Base-by-base conservation (phyloP, 2,797 vertebrate species). In the Dipus sagitta region DNA sequence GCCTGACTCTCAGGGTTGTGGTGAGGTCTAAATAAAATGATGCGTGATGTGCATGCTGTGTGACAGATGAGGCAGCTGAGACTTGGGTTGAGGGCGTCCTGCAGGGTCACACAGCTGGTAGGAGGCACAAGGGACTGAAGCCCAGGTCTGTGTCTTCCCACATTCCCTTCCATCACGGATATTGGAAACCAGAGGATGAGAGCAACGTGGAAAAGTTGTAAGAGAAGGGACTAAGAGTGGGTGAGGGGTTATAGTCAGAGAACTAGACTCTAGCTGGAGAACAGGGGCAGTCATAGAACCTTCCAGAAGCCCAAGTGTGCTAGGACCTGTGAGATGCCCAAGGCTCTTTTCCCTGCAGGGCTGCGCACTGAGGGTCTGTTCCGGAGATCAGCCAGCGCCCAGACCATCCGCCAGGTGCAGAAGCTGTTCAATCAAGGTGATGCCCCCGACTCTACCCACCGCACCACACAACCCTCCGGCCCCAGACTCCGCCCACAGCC, bases 391-490 rank as follows among this genome's bases (percentile, higher is more conserved):
- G 98, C 98, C 94, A 98, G 95, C 2, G 96, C 98, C 86, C 98
- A 99, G 96, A 96, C 98, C 68, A 98, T 99, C 95, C 99, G 98
- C 58, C 98, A 99, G 67, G 92, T 99, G 76, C 99, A 99, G 98
- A 98, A 98, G 82, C 98, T 98, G 84, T 99, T 98, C 92, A 99
- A 98, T 94, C 98, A 98, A 83, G 99, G 99, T 99, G 97, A 98
- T 15, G 1, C 47, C 47, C 75, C 28, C 8, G 6, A 14, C 26
- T 76, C 38, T 28, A 2, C 7, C 47, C 24, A 2, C 26, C 26
- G 14, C 26, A 0, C 32, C 54, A n/a, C 58, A 14, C 18, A 14
- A 9, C 58, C 88, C 79, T 54, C 30, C 23, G 32, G 30, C 32
- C 23, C 30, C 64, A 1, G 1, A 32, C 42, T 52, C 38, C 64